Evolutionary conservation across 2,113 vertebrate species (phyloP), one percentile per base, ranked within the genome.

Genomic region (Myodes glareolus): DNA sequence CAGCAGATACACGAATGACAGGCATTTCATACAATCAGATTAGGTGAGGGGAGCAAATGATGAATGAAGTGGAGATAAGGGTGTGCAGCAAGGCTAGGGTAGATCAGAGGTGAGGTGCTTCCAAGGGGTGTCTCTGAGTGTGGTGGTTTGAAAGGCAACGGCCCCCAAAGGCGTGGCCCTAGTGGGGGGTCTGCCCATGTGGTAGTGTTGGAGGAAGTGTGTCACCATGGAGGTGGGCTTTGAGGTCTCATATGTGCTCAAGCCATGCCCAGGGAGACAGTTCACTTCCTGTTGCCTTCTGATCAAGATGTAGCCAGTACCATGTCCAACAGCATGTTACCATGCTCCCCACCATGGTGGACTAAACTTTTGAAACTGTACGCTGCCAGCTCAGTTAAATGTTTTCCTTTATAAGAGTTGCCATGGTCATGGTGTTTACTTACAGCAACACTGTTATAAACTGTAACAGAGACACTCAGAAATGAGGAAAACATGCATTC

Each of bases 401-500:
- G 70, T 72, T 72, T 39, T n/a, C 36, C 36, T 72, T 72, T 21
- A 4, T 72, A 72, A 72, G 36, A 39, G 36, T 72, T 21, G 3
- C 70, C 70, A 10, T 72, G 70, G 19, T 21, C 36, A 21, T 23
- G 17, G 36, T 72, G 17, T 39, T 36, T 72, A 3, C 19, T n/a
- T 36, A 72, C 36, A n/a, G 33, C 68, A 8, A n/a, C n/a, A n/a
- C n/a, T n/a, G n/a, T n/a, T n/a, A 19, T 33, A n/a, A 70, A n/a
- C 68, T 7, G 2, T 17, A 19, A 17, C 68, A 39, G 1, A 72
- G 36, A 10, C 7, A 39, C 36, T n/a, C 17, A 96, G 33, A 88
- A 90, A 86, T 63, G 92, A 94, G 7, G 90, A n/a, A 25, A 11
- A 67, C 76, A 36, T 87, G n/a, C 90, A 61, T 85, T 76, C 65